phyloP scores from a whole-genome alignment of 1,140 invertebrate species.

The Dendroctonus ponderosae region DNA sequence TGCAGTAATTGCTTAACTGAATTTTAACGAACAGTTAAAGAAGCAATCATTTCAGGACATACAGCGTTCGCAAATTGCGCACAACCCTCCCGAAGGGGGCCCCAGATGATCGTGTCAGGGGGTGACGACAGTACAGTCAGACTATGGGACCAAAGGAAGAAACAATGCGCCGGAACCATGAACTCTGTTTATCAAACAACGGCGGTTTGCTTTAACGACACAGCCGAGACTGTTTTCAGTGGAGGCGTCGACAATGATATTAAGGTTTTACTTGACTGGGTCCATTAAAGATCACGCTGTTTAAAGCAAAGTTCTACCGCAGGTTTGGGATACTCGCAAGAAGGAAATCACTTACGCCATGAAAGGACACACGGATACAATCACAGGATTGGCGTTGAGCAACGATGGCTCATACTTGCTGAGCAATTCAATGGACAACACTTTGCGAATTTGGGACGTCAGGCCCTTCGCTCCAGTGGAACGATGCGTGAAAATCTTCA shows the following conservation, averaged over 20 bases:
- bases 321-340: constrained; percentile 92
- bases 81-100: constrained; percentile 78
- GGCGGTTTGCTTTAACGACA: constrained; percentile 93
- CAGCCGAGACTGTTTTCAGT: constrained; percentile 84
- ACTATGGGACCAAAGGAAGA: constrained; percentile 87
- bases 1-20: background rate
- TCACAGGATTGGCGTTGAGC: constrained; percentile 90
- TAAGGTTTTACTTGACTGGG: constrained; percentile 61
- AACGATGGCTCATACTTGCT: constrained; percentile 93
- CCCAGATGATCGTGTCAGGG: constrained; percentile 86
- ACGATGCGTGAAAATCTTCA: constrained; percentile 89
- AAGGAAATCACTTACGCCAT: constrained; percentile 84
- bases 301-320: background rate
- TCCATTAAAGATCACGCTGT: background rate
- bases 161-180: constrained; percentile 73
- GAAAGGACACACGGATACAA: constrained; percentile 87
- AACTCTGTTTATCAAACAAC: constrained; percentile 86
- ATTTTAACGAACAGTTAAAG: constrained; percentile 43
- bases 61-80: constrained; percentile 86
- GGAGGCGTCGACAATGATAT: constrained; percentile 98
- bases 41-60: constrained; percentile 53
- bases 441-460: constrained; percentile 79
- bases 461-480: constrained; percentile 82
- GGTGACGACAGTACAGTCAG: constrained; percentile 93
- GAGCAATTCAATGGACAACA: constrained; percentile 97